These are phyloP conservation scores for Mormyrops attenuatus DNA, from an alignment of 2,797 vertebrate genomes.

Conservation along the genomic window DNA sequence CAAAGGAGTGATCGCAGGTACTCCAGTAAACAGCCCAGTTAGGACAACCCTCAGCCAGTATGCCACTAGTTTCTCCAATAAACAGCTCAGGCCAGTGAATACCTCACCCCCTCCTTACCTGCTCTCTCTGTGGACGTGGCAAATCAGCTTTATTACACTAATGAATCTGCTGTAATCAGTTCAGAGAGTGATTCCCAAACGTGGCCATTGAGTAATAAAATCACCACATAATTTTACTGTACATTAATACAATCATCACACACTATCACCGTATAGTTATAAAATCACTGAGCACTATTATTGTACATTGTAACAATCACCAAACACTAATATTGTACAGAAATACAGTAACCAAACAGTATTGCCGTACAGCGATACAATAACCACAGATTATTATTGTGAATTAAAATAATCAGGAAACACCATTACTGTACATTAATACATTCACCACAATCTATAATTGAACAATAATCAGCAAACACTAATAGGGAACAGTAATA, in stretches of 20 bases:
- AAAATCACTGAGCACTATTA: neutral
- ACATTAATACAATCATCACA: neutral
- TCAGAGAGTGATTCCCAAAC: neutral
- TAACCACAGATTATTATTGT: neutral
- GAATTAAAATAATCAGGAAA: neutral
- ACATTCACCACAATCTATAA: neutral
- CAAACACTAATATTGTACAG: neutral
- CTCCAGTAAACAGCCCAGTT: neutral
- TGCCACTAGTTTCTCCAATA: neutral
- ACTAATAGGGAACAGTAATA: neutral
- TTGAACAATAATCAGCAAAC: neutral
- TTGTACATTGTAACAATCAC: neutral
- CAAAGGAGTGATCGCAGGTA: neutral
- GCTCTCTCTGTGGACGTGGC: neutral
- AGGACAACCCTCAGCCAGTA: neutral
- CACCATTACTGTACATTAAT: neutral
- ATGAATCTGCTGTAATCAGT: constrained; percentile 9
- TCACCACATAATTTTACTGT: neutral
- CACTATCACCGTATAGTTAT: neutral
- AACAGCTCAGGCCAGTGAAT: neutral
- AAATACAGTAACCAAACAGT: neutral
- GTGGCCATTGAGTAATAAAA: neutral
- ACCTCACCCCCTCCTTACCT: neutral
- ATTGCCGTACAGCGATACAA: neutral
- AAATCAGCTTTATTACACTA: neutral